Evolutionary conservation across 1,140 invertebrate genomes (phyloP).

Genomic region (Aphelenchoides besseyi): DNA sequence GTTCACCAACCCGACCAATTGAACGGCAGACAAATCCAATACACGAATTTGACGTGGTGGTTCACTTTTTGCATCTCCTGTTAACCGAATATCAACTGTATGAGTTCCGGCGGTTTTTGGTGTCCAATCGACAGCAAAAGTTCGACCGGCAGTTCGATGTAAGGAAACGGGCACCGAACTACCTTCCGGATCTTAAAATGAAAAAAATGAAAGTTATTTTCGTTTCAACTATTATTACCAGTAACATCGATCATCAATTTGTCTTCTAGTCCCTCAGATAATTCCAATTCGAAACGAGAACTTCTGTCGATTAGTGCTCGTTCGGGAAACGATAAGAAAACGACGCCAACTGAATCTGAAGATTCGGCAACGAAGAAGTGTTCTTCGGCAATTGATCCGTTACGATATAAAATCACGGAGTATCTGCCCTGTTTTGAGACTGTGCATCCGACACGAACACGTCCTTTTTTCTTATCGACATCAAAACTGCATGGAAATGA

Average conservation of each 20-base stretch:
- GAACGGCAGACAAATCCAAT: constrained; percentile 70
- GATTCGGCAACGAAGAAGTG: constrained; percentile 31
- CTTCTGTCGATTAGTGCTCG: constrained; percentile 47
- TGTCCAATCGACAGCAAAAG: constrained; percentile 39
- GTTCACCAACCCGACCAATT: constrained; percentile 52
- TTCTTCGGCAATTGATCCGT: constrained; percentile 28
- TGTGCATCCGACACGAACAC: constrained; percentile 28
- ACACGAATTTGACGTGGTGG: constrained; percentile 83
- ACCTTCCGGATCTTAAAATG: constrained; percentile 48
- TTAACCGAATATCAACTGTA: constrained; percentile 75
- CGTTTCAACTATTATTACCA: constrained; percentile 32
- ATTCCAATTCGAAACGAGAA: constrained; percentile 50
- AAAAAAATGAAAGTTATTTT: constrained; percentile 13
- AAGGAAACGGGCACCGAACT: constrained; percentile 36
- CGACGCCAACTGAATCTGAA: constrained; percentile 9
- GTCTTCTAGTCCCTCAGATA: constrained; percentile 30
- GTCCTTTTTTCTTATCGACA: constrained; percentile 29
- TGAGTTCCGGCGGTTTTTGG: constrained; percentile 71
- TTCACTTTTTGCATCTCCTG: constrained; percentile 81
- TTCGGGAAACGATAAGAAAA: constrained; percentile 27
- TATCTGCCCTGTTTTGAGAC: constrained; percentile 21
- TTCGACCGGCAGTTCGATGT: constrained; percentile 31
- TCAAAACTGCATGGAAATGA: constrained; percentile 30
- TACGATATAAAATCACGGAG: constrained; percentile 31
- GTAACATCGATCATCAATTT: constrained; percentile 50